These are phyloP conservation scores for Pomatostomus ruficeps DNA, from an alignment of 2,113 vertebrate species.

Conservation along the genomic window DNA sequence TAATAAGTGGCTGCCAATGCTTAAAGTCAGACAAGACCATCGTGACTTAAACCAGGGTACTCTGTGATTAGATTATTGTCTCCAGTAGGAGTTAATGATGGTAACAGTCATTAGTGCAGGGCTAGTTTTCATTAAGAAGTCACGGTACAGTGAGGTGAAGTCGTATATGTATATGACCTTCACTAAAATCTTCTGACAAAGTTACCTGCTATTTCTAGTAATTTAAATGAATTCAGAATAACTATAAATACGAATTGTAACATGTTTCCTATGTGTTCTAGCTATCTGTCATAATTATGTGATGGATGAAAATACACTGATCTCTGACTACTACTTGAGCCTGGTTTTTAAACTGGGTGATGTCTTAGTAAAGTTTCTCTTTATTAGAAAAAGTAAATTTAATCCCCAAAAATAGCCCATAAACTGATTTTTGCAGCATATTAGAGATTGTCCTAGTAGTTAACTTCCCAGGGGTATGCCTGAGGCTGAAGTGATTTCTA, in stretches of 20 bases:
- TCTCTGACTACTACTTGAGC: neutral
- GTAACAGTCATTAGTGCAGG: neutral
- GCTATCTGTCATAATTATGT: neutral
- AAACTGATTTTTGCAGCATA: constrained; percentile 35
- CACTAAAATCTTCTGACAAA: neutral
- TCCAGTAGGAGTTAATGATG: neutral
- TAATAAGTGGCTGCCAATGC: neutral
- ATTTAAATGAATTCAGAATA: neutral
- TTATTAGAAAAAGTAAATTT: constrained; percentile 48
- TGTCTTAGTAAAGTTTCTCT: constrained; percentile 24
- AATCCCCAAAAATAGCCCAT: constrained; percentile 40
- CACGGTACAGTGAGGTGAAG: neutral
- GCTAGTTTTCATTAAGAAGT: neutral
- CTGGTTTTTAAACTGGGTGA: constrained; percentile 15
- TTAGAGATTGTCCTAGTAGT: constrained; percentile 37
- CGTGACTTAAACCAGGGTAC: neutral
- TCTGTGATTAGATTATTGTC: neutral
- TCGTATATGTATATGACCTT: neutral
- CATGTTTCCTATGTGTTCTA: neutral
- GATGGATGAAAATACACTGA: neutral
- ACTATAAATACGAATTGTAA: neutral
- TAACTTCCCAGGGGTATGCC: constrained; percentile 62
- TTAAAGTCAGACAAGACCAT: neutral
- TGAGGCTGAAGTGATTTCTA: constrained; percentile 32
- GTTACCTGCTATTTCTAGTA: neutral